Percentiles rank a stretch among this genome's conserved stretches.
phyloP scores from a whole-genome alignment of 2,113 vertebrate species.

The Dicrurus megarhynchus region DNA sequence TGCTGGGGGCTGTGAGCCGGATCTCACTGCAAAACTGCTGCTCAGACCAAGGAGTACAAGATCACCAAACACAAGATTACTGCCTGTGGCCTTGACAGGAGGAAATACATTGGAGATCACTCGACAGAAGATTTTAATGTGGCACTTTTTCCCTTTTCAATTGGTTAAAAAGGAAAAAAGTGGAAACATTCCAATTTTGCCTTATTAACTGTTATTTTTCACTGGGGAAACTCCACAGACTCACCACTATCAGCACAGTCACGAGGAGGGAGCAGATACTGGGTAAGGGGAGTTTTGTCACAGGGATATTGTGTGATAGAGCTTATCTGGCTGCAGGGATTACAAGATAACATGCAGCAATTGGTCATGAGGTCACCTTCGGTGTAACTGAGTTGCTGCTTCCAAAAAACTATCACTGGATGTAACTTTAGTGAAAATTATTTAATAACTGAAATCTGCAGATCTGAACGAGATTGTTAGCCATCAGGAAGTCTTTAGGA shows the following conservation, averaged over 20 bases:
- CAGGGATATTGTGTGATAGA: not conserved
- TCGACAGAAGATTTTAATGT: not conserved
- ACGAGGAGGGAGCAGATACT: not conserved
- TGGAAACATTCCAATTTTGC: not conserved
- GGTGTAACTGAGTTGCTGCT: not conserved
- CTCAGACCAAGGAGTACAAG: not conserved
- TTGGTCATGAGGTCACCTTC: not conserved
- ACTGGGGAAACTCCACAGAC: not conserved
- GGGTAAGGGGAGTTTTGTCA: slow-evolving; percentile 1
- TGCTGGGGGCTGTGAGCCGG: not conserved
- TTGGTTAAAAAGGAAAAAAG: not conserved
- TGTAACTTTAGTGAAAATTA: not conserved
- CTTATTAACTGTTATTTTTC: slow-evolving; percentile 11
- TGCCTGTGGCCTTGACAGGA: not conserved
- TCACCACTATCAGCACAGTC: not conserved
- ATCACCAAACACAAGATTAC: not conserved
- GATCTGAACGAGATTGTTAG: not conserved
- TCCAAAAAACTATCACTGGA: not conserved
- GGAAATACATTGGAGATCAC: not conserved
- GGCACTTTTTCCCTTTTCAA: not conserved
- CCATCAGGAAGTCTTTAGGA: not conserved
- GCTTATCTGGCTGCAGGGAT: not conserved
- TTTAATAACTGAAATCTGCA: not conserved
- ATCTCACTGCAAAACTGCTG: not conserved
- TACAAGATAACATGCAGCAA: not conserved